Base-by-base conservation (phyloP, 2,113 vertebrate genomes). In the Tetrax tetrax region DNA sequence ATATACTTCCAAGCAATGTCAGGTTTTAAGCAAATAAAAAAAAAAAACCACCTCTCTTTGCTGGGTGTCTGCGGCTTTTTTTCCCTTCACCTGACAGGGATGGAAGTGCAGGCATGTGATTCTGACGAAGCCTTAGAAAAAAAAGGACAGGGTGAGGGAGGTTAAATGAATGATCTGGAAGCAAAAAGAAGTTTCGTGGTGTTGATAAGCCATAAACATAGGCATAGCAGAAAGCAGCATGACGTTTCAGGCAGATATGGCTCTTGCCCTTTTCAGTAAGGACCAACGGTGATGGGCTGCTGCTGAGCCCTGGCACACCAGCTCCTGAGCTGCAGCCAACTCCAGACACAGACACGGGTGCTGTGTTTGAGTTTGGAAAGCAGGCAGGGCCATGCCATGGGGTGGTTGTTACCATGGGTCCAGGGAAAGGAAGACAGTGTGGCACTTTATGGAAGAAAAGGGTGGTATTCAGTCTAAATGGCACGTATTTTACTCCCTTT, bases 301-400 rank as follows among this genome's bases (percentile, higher is more conserved):
- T 3, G 8, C 60, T 29, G 38, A 63, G 61, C 48, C 25, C 22
- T 9, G 33, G 33, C 38, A 57, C 68, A 35, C 8, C n/a, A 31
- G 50, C 12, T 85, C 8, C 38, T 24, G 35, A 50, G 54, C 27
- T 45, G 24, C 48, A 64, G 43, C 14, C 4, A 1, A 2, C 38
- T 16, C 12, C 0, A 4, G 12, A 38, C n/a, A 12, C 5, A 7
- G 48, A 35, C 31, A 15, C 0, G 2, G 25, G 23, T 19, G 60
- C 15, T 33, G 14, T 4, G 12, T 14, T 65, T 56, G 23, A 47
- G 17, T 37, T 45, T 14, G 37, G 56, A 64, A 51, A 35, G 43
- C 28, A 37, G 72, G 22, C 13, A 59, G 33, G 17, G 61, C 12
- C 37, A 35, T 37, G 17, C 61, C 29, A 5, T 1, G 1, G 51